These are phyloP conservation scores for Cololabis saira DNA, from an alignment of 2,113 vertebrate genomes.

Conservation along the genomic window DNA sequence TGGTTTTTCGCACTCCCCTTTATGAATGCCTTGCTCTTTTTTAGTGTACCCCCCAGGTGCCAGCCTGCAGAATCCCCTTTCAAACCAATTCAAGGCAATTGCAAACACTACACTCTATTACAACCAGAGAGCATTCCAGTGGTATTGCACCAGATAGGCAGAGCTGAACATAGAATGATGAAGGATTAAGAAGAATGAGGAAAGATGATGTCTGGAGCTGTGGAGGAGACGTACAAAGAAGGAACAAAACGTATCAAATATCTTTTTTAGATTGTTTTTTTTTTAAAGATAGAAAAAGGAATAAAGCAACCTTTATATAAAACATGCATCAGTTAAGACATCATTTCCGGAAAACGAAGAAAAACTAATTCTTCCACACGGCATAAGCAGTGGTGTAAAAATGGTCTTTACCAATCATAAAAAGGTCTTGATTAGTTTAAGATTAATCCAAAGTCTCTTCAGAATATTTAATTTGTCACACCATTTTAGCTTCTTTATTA, in stretches of 20 bases:
- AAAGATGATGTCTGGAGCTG: conserved; percentile 41
- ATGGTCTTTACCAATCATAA: too few species aligned
- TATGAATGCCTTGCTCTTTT: conserved; percentile 81
- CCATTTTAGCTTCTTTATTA: too few species aligned
- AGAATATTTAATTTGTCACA: too few species aligned
- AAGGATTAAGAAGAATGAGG: conserved; percentile 61
- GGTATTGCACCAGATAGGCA: conserved; percentile 35
- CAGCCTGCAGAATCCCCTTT: conserved; percentile 74
- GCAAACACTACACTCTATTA: conserved; percentile 78
- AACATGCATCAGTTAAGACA: too few species aligned
- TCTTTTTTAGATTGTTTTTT: too few species aligned
- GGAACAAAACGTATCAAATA: conserved; percentile 1
- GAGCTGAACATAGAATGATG: conserved; percentile 14
- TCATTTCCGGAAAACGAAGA: too few species aligned
- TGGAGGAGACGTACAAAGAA: neutral
- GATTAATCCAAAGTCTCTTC: too few species aligned
- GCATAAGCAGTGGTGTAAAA: too few species aligned
- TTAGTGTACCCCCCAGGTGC: conserved; percentile 74
- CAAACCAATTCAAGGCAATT: conserved; percentile 71
- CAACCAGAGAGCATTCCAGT: conserved; percentile 72
- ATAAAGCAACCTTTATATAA: too few species aligned
- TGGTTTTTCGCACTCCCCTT: conserved; percentile 75
- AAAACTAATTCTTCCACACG: too few species aligned
- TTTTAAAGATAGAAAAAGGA: too few species aligned
- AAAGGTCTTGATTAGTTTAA: too few species aligned